phyloP scores from a whole-genome alignment of 1,140 invertebrate genomes.

The Hylyphantes graminicola region DNA sequence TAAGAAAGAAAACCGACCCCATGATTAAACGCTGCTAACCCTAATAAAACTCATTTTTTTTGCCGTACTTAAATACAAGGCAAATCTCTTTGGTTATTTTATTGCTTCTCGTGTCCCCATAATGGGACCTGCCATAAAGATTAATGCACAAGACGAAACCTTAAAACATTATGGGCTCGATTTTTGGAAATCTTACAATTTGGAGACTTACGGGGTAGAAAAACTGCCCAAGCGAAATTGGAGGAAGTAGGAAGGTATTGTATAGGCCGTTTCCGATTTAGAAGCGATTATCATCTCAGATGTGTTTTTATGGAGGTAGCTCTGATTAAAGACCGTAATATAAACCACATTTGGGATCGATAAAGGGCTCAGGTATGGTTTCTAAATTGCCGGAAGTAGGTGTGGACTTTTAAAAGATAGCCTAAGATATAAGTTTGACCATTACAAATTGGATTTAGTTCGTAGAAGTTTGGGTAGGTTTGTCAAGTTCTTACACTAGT shows the following conservation, averaged over 20 bases:
- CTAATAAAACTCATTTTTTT: constrained; percentile 39
- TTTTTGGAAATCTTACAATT: not conserved
- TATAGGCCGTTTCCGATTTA: constrained; percentile 28
- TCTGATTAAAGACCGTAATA: constrained; percentile 12
- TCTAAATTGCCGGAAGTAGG: constrained; percentile 21
- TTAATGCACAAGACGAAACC: constrained; percentile 1
- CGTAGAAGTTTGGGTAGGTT: no score
- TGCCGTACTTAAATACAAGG: not conserved
- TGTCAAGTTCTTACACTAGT: no score
- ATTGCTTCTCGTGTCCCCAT: constrained; percentile 20
- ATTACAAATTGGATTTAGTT: no score
- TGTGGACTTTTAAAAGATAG: no score
- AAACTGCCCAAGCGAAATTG: not conserved
- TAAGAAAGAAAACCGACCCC: no score
- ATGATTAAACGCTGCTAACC: not conserved
- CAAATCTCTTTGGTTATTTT: constrained; percentile 15
- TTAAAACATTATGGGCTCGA: constrained; percentile 11
- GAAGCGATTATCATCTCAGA: constrained; percentile 26
- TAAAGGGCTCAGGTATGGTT: not conserved
- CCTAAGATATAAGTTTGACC: no score
- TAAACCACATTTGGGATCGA: not conserved
- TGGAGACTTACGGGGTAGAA: not conserved
- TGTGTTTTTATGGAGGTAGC: constrained; percentile 25
- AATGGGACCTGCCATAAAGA: constrained; percentile 39
- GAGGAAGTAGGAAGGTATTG: constrained; percentile 14